These are phyloP conservation scores for Alaudala cheleensis DNA, from an alignment of 2,113 vertebrate genomes.

Conservation along the genomic window DNA sequence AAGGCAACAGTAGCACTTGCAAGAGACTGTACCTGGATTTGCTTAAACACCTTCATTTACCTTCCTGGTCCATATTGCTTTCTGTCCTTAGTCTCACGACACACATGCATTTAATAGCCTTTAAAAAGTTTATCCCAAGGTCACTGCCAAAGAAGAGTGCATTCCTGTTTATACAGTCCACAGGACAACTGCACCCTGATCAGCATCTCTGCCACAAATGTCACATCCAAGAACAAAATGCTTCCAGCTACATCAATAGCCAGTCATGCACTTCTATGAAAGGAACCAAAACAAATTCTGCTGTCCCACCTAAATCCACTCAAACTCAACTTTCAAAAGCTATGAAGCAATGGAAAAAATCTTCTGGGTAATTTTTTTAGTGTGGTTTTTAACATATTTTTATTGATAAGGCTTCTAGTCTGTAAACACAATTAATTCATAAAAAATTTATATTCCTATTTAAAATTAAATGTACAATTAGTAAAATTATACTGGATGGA, in stretches of 20 bases:
- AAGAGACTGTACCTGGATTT: neutral
- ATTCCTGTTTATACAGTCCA: neutral
- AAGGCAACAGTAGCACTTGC: neutral
- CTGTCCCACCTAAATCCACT: neutral
- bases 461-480: constrained; percentile 5
- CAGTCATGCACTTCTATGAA: neutral
- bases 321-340: neutral
- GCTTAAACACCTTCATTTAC: neutral
- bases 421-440: neutral
- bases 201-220: neutral
- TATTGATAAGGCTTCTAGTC: neutral
- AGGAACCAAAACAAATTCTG: neutral
- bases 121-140: neutral
- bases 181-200: neutral
- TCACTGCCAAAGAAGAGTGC: neutral
- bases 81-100: neutral
- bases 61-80: neutral
- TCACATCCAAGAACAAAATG: neutral
- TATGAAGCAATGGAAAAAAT: neutral
- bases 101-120: neutral
- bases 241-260: neutral
- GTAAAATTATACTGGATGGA: neutral
- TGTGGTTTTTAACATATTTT: neutral
- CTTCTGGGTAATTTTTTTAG: neutral
- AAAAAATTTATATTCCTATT: neutral